Conservation (phyloP, 2,113 vertebrate species). For the Muntiacus reevesi region DNA sequence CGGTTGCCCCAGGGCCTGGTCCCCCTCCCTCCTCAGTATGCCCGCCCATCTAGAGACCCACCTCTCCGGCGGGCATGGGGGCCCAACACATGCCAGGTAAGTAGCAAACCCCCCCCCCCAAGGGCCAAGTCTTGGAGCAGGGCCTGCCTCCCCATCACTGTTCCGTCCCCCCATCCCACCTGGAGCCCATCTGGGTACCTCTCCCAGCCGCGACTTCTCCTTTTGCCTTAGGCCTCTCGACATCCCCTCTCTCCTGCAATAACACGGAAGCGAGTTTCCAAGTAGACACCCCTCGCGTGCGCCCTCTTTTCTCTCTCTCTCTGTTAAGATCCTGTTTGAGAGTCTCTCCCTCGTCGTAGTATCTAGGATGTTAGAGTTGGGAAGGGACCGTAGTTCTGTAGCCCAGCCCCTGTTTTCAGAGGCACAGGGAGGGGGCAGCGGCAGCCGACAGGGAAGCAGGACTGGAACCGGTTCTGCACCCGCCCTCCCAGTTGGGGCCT, state of each 20-base stretch:
- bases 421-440: not conserved
- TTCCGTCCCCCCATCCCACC: constrained; percentile 32
- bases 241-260: constrained; percentile 85
- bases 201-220: constrained; percentile 76
- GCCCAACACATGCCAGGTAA: constrained; percentile 61
- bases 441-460: not conserved
- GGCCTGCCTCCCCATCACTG: constrained; percentile 39
- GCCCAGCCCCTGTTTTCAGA: not conserved
- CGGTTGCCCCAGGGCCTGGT: constrained; percentile 45
- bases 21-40: not conserved
- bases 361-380: constrained; percentile 67
- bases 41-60: not conserved
- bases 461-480: not conserved
- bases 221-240: constrained; percentile 84
- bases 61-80: constrained; percentile 18
- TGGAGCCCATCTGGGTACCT: constrained; percentile 27
- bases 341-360: constrained; percentile 69
- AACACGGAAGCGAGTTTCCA: constrained; percentile 77
- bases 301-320: not conserved
- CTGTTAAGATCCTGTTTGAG: constrained; percentile 51
- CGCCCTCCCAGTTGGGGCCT: accelerated
- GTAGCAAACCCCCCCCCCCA: constrained; percentile 60
- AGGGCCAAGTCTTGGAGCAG: constrained; percentile 35
- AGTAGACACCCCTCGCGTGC: constrained; percentile 46
- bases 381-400: constrained; percentile 65